Base-by-base conservation (phyloP, 2,888 invertebrate genomes). In the Seira ritae region DNA sequence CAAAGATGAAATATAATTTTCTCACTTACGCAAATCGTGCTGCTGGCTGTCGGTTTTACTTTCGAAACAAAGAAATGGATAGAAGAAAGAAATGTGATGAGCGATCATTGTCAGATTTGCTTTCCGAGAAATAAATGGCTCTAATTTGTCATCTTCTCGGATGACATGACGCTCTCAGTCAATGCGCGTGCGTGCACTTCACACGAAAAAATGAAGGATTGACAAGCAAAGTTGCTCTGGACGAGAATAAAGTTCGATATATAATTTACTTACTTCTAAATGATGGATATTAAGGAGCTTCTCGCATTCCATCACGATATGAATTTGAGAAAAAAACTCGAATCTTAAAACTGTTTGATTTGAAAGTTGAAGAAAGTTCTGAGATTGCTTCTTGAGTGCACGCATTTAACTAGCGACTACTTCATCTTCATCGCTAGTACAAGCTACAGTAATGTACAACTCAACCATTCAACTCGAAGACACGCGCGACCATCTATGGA, bases 81-180 rank as follows among this genome's bases (percentile, higher is more conserved):
- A 31, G 2, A 31, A n/a, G n/a, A n/a, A n/a, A n/a, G n/a, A 31
- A 31, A 31, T 69, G 80, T 81, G 80, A 75, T 81, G 62, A 65
- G 70, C 80, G 65, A 65, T 71, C 65, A 42, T 81, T 71, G 80
- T 60, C 75, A 66, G 71, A 46, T 66, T 71, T 4, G 3, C 24
- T 4, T 67, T 20, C n/a, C 10, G 24, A 55, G 66, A 67, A 79
- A 55, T 60, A 74, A 81, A 76, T 81, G n/a, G 24, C 31, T 81
- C n/a, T 50, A 76, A 76, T 71, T 81, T 50, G 62, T 75, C 46
- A 73, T 24, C 65, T 65, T 31, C 31, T 31, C 3, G 19, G 20
- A 65, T 17, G 20, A 65, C n/a, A 8, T 55, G 55, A 55, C 55
- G 55, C 55, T 55, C 31, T 31, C 31, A 31, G 31, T 12, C 17